These are phyloP conservation scores for Sylvia borin DNA, from an alignment of 2,797 vertebrate genomes.

Conservation along the genomic window DNA sequence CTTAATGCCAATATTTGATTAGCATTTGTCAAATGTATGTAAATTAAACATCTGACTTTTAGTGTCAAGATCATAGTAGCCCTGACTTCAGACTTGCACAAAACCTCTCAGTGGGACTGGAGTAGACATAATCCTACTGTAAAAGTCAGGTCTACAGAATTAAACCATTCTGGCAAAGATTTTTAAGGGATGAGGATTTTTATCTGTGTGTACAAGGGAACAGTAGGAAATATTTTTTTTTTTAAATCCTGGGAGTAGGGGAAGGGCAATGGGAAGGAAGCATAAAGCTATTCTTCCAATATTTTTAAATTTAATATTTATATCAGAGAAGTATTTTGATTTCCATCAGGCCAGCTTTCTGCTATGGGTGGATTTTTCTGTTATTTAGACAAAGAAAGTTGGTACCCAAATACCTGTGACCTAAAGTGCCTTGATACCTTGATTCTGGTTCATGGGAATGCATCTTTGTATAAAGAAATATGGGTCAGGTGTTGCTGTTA, in stretches of 20 bases:
- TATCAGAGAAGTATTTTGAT: not conserved
- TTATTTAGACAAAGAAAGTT: not conserved
- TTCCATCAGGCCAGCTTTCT: not conserved
- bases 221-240: not conserved
- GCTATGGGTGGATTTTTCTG: not conserved
- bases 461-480: not conserved
- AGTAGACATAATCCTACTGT: not conserved
- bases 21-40: not conserved
- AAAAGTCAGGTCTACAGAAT: not conserved
- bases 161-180: not conserved
- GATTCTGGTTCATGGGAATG: not conserved
- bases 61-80: not conserved
- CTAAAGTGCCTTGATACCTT: not conserved
- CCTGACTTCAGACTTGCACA: not conserved
- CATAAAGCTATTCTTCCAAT: not conserved
- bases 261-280: not conserved
- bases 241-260: not conserved
- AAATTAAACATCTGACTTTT: not conserved
- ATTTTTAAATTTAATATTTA: not conserved
- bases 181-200: not conserved
- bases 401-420: not conserved
- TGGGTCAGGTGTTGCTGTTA: not conserved
- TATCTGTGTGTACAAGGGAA: not conserved
- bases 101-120: not conserved
- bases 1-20: not conserved